Conservation (phyloP, 2,888 invertebrate species). For the Nysson spinosus region DNA sequence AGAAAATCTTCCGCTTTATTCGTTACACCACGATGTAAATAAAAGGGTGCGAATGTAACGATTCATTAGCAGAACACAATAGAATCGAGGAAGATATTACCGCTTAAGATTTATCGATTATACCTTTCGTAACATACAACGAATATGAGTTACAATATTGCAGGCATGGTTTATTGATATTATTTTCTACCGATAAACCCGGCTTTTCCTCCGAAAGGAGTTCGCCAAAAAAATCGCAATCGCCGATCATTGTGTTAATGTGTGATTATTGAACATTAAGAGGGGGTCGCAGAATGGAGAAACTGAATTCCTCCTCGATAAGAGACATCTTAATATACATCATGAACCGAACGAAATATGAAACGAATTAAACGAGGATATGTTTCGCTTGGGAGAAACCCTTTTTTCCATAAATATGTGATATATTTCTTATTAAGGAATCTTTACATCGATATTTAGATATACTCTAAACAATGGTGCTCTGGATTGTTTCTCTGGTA, state of each 20-base stretch:
- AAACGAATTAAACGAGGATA: conserved; percentile 32
- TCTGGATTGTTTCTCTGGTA: conserved; percentile 50
- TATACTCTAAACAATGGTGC: conserved; percentile 58
- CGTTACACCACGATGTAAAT: conserved; percentile 32
- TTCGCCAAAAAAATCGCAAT: conserved; percentile 48
- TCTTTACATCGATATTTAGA: conserved; percentile 19
- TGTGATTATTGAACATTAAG: conserved; percentile 1
- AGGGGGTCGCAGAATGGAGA: conserved; percentile 30
- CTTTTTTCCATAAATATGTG: conserved; percentile 51
- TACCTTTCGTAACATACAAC: too few species aligned
- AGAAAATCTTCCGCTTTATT: conserved; percentile 36
- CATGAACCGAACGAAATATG: conserved; percentile 18
- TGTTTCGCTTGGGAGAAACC: conserved; percentile 15
- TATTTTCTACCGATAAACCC: conserved; percentile 36
- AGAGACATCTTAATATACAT: conserved; percentile 18
- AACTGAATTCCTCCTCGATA: conserved; percentile 11
- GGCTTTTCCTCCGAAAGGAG: conserved; percentile 26
- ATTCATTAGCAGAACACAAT: conserved; percentile 20
- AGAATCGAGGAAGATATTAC: too few species aligned
- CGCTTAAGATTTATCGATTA: too few species aligned
- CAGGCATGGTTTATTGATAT: conserved; percentile 9
- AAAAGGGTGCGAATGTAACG: conserved; percentile 21
- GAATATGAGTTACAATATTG: conserved; percentile 11
- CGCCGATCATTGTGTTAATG: conserved; percentile 37
- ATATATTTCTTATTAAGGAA: conserved; percentile 28